These are phyloP conservation scores for Ctenosaura bakeri DNA, from an alignment of 2,797 vertebrate species.

Conservation along the genomic window DNA sequence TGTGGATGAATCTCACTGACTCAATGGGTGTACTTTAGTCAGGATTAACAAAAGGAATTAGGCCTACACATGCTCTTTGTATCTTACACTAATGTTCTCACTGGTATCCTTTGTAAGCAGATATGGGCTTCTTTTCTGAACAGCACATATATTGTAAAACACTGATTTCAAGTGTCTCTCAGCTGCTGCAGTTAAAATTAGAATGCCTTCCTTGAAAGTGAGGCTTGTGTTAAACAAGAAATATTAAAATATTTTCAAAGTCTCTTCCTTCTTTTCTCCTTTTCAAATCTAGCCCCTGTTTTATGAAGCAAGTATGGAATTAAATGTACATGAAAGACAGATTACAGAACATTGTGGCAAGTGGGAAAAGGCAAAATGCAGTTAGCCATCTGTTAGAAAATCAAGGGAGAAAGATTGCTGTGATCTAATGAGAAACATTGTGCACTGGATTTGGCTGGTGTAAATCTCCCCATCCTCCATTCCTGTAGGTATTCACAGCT, in stretches of 20 bases:
- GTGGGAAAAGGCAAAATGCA: slow-evolving; percentile 65
- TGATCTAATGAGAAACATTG: slow-evolving; percentile 42
- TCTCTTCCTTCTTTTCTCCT: neutral
- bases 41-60: no score
- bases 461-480: slow-evolving; percentile 33
- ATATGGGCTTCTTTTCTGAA: slow-evolving; percentile 36
- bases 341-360: slow-evolving; percentile 34
- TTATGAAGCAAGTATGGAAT: slow-evolving; percentile 55
- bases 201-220: slow-evolving; percentile 46
- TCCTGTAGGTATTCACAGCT: slow-evolving; percentile 40
- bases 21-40: no score
- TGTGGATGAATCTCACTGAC: no score
- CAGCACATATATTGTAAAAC: slow-evolving; percentile 41
- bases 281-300: slow-evolving; percentile 43
- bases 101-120: no score
- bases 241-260: slow-evolving; percentile 46
- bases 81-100: no score
- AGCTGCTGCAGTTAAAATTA: slow-evolving; percentile 23
- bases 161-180: neutral
- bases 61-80: no score
- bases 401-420: slow-evolving; percentile 45
- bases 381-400: slow-evolving; percentile 60
- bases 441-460: slow-evolving; percentile 31
- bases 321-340: slow-evolving; percentile 55
- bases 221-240: slow-evolving; percentile 45